phyloP scores from a whole-genome alignment of 2,113 vertebrate genomes.

The Zeus faber region DNA sequence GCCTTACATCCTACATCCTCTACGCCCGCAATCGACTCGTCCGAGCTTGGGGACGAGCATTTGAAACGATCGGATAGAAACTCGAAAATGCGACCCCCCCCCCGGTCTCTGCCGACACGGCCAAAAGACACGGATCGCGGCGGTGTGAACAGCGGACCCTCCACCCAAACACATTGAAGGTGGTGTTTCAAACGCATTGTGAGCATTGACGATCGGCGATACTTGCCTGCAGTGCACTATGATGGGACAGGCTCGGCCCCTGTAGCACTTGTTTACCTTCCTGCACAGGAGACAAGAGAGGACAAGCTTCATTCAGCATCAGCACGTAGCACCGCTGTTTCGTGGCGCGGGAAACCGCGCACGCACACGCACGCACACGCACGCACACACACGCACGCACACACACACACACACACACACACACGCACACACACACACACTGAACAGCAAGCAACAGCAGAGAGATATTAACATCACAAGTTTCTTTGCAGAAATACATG shows the following conservation, averaged over 20 bases:
- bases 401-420: conserved; percentile 10
- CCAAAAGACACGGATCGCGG: no score
- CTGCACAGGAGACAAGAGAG: conserved; percentile 79
- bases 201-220: conserved; percentile 20
- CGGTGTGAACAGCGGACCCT: not conserved
- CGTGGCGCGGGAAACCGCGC: no score
- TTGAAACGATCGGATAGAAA: no score
- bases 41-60: no score
- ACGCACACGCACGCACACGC: conserved; percentile 18
- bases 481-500: no score
- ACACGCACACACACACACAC: conserved; percentile 3
- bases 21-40: no score
- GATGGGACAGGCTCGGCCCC: conserved; percentile 95
- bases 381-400: conserved; percentile 3
- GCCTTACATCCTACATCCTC: no score
- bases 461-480: conserved; percentile 3
- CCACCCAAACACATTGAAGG: not conserved
- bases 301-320: no score
- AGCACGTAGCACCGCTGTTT: no score
- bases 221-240: conserved; percentile 99
- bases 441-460: no score
- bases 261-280: conserved; percentile 99
- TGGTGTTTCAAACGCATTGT: not conserved
- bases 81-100: no score
- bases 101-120: no score